These are phyloP conservation scores for Gobius niger DNA, from an alignment of 2,113 vertebrate species.

Conservation along the genomic window DNA sequence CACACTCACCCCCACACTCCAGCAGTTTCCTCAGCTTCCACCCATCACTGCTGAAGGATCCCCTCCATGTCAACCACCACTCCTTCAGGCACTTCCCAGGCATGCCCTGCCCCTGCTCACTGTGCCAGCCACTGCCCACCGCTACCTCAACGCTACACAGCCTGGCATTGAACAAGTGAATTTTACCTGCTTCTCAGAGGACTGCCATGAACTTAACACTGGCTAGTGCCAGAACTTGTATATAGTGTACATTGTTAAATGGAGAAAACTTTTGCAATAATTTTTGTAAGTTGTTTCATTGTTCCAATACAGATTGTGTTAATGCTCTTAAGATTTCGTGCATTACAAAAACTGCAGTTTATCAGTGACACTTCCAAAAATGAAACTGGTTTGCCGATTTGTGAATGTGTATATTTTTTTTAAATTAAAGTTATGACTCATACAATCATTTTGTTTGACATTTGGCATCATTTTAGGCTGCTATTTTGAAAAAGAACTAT, in stretches of 20 bases:
- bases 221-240: constrained; percentile 51
- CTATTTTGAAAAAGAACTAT: not conserved
- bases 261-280: constrained; percentile 65
- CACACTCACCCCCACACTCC: constrained; percentile 65
- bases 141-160: constrained; percentile 72
- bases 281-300: constrained; percentile 48
- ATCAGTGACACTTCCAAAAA: constrained; percentile 47
- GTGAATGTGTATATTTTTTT: constrained; percentile 66
- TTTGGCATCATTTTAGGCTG: not conserved
- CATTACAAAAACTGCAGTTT: constrained; percentile 57
- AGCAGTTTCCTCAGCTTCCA: constrained; percentile 73
- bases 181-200: constrained; percentile 7
- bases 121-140: constrained; percentile 76
- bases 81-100: constrained; percentile 79
- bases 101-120: constrained; percentile 78
- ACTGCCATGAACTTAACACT: constrained; percentile 29
- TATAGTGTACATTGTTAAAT: constrained; percentile 57
- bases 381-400: constrained; percentile 41
- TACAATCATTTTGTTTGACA: constrained; percentile 37
- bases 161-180: constrained; percentile 77
- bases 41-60: constrained; percentile 74
- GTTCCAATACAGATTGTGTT: constrained; percentile 47
- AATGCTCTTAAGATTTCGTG: constrained; percentile 46
- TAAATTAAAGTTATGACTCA: constrained; percentile 75
- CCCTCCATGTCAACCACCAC: constrained; percentile 66